Base-by-base conservation (phyloP, 1,140 invertebrate genomes). In the Formica exsecta region DNA sequence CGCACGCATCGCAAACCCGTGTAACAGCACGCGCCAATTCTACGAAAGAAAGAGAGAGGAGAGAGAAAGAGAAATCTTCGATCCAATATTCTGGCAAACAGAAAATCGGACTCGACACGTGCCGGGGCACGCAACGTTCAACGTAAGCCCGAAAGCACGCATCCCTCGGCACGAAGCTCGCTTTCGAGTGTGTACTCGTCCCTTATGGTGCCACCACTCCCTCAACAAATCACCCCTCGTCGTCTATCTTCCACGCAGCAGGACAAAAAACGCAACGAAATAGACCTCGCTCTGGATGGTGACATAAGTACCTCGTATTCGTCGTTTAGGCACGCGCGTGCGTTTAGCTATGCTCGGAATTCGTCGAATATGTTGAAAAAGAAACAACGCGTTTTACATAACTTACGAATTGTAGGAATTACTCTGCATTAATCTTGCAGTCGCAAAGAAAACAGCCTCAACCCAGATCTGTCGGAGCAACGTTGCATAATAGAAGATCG, bases 61-160 rank as follows among this genome's bases (percentile, higher is more conserved):
- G 11, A 51, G 48, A 51, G 16, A 51, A 19, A 51, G 73, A 51
- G 48, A 66, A 70, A 83, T 70, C 86, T 71, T 80, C 85, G 59
- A 22, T 32, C 19, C 25, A 29, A n/a, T 61, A 22, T 16, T 11
- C 62, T 11, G 85, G 79, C 89, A 91, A 92, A 92, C 91, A 87
- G 89, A 92, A 91, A 87, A 85, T 90, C 76, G 74, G 80, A 25
- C 86, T 68, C 79, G 88, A 75, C 93, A 93, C 93, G 93, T 92
- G 90, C 90, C 87, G 51, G 29, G 87, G 84, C 92, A 93, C 90
- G 93, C 92, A 92, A 92, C 92, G 86, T 91, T 92, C 89, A 86
- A 76, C 79, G 29, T 66, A 54, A 59, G 19, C 77, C 54, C 32
- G 81, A 83, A 85, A 88, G 85, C 91, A 88, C 90, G 91, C 90